These are phyloP conservation scores for Zeugodacus cucurbitae DNA, from an alignment of 1,140 invertebrate genomes.

Conservation along the genomic window DNA sequence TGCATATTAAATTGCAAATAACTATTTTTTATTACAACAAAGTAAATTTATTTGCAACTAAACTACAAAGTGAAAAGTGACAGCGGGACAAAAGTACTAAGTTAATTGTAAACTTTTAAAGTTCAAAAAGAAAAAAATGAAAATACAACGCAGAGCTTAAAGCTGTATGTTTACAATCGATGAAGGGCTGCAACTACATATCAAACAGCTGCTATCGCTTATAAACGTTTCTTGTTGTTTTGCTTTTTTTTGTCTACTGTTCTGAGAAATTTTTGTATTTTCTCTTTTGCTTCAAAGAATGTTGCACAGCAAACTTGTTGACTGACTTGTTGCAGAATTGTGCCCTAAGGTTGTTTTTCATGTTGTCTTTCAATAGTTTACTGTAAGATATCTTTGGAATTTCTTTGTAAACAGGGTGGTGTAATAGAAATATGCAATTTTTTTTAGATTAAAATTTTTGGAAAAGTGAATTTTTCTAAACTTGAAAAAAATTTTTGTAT, in stretches of 20 bases:
- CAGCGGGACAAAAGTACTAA: not conserved
- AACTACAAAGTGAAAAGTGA: not conserved
- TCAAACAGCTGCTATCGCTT: not conserved
- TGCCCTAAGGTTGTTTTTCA: not conserved
- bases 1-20: too few species aligned
- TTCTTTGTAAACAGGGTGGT: not conserved
- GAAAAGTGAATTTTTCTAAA: too few species aligned
- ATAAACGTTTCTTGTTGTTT: not conserved
- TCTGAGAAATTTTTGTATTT: not conserved
- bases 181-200: not conserved
- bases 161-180: not conserved
- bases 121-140: not conserved
- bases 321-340: not conserved
- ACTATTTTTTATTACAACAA: not conserved
- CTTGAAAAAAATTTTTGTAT: too few species aligned
- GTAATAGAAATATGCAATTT: too few species aligned
- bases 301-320: not conserved
- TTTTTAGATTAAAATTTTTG: too few species aligned
- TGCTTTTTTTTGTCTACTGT: not conserved
- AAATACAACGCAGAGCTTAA: not conserved
- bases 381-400: not conserved
- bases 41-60: not conserved
- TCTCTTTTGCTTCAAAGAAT: not conserved
- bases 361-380: not conserved
- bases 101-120: constrained; percentile 33